Conservation (phyloP, 64 coral and sea anemone genomes). For the Stichodactyla mertensii region DNA sequence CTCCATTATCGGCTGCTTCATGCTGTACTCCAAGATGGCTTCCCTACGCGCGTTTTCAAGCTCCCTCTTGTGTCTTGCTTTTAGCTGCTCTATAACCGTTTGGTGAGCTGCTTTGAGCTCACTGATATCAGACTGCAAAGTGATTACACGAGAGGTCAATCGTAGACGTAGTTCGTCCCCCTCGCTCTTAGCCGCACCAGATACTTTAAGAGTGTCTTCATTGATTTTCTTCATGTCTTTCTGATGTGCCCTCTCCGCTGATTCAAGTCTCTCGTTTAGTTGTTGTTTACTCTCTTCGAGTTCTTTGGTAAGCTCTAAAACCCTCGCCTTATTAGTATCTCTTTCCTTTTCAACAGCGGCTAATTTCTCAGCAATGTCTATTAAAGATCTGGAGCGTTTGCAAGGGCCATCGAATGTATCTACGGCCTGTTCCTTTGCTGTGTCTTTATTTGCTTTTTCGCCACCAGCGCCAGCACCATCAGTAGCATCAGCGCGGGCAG, state of each 20-base stretch:
- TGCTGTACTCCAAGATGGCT: slow-evolving; percentile 71
- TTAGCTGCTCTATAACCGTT: slow-evolving; percentile 53
- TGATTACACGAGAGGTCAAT: slow-evolving; percentile 88
- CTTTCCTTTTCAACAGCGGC: slow-evolving; percentile 42
- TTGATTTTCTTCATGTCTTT: slow-evolving; percentile 79
- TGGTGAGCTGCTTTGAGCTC: slow-evolving; percentile 85
- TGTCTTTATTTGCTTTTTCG: background rate
- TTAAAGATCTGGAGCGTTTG: background rate
- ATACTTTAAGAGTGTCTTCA: slow-evolving; percentile 66
- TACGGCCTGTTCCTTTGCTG: background rate
- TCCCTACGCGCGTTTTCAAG: slow-evolving; percentile 65
- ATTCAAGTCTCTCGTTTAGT: slow-evolving; percentile 52
- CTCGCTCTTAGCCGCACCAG: slow-evolving; percentile 64
- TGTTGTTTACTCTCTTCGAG: slow-evolving; percentile 61
- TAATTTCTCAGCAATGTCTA: slow-evolving; percentile 49
- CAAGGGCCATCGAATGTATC: background rate
- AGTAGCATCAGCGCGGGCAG: background rate
- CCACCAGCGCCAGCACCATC: background rate
- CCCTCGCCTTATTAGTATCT: slow-evolving; percentile 34
- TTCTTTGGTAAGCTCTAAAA: slow-evolving; percentile 45
- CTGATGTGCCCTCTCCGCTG: slow-evolving; percentile 52
- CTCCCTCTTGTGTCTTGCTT: slow-evolving; percentile 70
- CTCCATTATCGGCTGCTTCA: slow-evolving; percentile 57
- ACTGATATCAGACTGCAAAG: slow-evolving; percentile 95
- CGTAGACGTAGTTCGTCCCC: slow-evolving; percentile 74